Conservation (phyloP, 1,140 invertebrate genomes). For the Hyposmocoma kahamanoa region DNA sequence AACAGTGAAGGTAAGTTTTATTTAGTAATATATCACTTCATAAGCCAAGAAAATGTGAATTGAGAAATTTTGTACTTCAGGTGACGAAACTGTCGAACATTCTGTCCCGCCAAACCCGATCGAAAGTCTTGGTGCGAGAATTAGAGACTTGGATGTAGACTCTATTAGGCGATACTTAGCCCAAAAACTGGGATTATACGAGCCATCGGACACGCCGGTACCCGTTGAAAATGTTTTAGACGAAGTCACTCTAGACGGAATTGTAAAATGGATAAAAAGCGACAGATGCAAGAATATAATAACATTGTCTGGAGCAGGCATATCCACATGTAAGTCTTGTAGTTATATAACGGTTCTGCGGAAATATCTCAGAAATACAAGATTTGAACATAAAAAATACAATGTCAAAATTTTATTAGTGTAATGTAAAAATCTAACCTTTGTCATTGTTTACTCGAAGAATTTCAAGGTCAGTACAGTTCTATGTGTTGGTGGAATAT, state of each 20-base stretch:
- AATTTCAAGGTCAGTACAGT: constrained; percentile 11
- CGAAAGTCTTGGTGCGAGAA: constrained; percentile 38
- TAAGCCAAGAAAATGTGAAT: background rate
- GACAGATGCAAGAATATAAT: constrained; percentile 90
- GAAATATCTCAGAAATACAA: background rate
- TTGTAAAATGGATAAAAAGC: constrained; percentile 74
- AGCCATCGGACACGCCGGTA: constrained; percentile 30
- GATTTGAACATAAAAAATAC: background rate
- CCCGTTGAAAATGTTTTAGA: constrained; percentile 59
- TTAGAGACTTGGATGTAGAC: constrained; percentile 62
- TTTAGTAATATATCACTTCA: background rate
- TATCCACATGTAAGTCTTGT: constrained; percentile 89
- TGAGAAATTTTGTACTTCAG: constrained; percentile 17
- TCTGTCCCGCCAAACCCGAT: constrained; percentile 51
- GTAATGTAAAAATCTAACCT: background rate
- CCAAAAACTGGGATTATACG: constrained; percentile 63
- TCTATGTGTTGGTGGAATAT: constrained; percentile 7
- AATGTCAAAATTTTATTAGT: background rate
- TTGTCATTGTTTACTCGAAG: background rate
- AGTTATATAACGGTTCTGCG: background rate
- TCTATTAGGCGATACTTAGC: constrained; percentile 62
- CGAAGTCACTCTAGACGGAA: constrained; percentile 59
- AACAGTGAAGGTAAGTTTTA: constrained; percentile 51
- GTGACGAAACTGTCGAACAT: constrained; percentile 29
- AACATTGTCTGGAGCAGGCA: constrained; percentile 95